Conservation (phyloP, 2,888 invertebrate species). For the Dasypogon diadema region DNA sequence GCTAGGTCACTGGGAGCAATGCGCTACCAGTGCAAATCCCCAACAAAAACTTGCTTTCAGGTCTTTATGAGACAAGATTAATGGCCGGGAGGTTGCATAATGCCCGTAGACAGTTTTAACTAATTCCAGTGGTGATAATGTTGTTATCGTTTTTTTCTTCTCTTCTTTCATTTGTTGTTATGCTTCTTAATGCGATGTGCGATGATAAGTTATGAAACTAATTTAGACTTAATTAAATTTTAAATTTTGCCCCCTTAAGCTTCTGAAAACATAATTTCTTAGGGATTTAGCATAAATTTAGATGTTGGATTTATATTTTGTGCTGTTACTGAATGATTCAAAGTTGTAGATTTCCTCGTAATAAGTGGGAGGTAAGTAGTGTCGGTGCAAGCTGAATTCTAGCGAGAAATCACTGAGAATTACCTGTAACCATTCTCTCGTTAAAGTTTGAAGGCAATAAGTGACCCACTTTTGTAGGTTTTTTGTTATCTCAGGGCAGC, state of each 20-base stretch:
- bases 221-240: too few species aligned
- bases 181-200: not conserved
- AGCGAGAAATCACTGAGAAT: conserved; percentile 26
- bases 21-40: conserved; percentile 34
- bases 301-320: not conserved
- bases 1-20: conserved; percentile 40
- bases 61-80: conserved; percentile 39
- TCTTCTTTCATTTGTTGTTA: not conserved
- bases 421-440: conserved; percentile 18
- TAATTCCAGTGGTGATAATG: conserved; percentile 27
- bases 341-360: conserved; percentile 4
- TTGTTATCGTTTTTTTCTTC: conserved; percentile 6
- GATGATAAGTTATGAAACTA: too few species aligned
- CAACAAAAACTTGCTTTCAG: conserved; percentile 11
- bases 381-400: conserved; percentile 11
- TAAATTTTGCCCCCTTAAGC: too few species aligned
- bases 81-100: conserved; percentile 41
- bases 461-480: conserved; percentile 22
- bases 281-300: not conserved
- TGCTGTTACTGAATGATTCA: too few species aligned
- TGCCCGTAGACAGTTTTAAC: not conserved
- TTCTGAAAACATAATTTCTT: too few species aligned
- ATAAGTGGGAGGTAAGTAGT: not conserved
- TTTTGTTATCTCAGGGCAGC: conserved; percentile 1
- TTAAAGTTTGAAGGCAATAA: conserved; percentile 11